These are phyloP conservation scores for Hybognathus amarus DNA, from an alignment of 2,797 vertebrate genomes.

Conservation along the genomic window DNA sequence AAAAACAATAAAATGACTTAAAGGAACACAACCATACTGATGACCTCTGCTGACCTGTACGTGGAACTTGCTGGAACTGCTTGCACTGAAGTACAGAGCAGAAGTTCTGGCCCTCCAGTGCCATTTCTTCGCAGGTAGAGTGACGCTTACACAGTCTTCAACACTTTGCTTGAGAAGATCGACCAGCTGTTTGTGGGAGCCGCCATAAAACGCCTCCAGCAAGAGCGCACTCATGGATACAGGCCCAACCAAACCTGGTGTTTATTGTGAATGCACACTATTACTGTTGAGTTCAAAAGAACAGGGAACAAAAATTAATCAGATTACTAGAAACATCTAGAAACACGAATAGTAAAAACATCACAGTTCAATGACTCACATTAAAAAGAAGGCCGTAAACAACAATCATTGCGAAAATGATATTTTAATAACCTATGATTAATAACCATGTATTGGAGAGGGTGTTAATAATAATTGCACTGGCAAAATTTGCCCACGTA, in stretches of 20 bases:
- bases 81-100: conserved; percentile 90
- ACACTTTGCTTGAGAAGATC: conserved; percentile 85
- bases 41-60: conserved; percentile 82
- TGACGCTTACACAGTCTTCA: conserved; percentile 75
- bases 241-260: not conserved
- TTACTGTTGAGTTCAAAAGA: conserved; percentile 15
- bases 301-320: not conserved
- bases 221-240: conserved; percentile 82
- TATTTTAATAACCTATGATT: conserved; percentile 34
- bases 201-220: conserved; percentile 91
- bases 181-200: conserved; percentile 92
- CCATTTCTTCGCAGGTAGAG: conserved; percentile 95
- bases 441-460: conserved; percentile 6
- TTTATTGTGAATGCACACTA: conserved; percentile 32
- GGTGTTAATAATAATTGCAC: conserved; percentile 43
- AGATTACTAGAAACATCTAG: not conserved
- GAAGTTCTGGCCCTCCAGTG: conserved; percentile 93
- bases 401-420: conserved; percentile 14
- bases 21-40: not conserved
- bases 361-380: conserved; percentile 9
- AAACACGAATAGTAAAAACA: not conserved
- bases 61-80: conserved; percentile 76
- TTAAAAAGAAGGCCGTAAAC: not conserved
- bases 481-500: conserved; percentile 48
- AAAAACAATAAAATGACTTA: not conserved